Conservation (phyloP, 35 echinoderm and acorn worm species). For the Lytechinus pictus region DNA sequence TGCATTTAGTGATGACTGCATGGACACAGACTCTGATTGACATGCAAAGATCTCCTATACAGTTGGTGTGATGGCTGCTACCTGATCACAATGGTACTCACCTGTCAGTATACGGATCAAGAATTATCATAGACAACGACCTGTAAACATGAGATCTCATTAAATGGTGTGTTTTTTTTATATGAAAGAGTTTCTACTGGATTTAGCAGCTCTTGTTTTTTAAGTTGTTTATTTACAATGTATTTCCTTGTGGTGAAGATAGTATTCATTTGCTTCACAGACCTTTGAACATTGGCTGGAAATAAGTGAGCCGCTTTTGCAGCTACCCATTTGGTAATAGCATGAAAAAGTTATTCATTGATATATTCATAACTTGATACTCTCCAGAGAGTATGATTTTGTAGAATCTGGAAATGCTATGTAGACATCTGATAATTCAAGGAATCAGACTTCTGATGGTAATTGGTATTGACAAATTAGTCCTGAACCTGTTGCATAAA, state of each 20-base stretch:
- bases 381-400: no score
- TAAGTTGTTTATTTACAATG: background rate
- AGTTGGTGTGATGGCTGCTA: background rate
- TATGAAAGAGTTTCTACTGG: background rate
- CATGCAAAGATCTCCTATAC: background rate
- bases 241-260: background rate
- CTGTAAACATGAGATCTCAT: background rate
- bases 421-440: no score
- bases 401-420: no score
- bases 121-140: background rate
- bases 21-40: constrained; percentile 40
- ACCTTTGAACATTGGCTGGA: background rate
- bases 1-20: constrained; percentile 52
- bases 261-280: background rate
- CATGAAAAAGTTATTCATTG: background rate
- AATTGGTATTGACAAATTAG: no score
- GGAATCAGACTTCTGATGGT: no score
- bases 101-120: background rate
- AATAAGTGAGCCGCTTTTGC: background rate
- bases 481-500: no score
- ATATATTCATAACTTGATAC: background rate
- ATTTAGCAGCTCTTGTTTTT: background rate
- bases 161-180: background rate
- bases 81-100: background rate
- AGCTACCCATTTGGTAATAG: background rate